phyloP scores from a whole-genome alignment of 2,797 vertebrate genomes.

The Cyclopterus lumpus region DNA sequence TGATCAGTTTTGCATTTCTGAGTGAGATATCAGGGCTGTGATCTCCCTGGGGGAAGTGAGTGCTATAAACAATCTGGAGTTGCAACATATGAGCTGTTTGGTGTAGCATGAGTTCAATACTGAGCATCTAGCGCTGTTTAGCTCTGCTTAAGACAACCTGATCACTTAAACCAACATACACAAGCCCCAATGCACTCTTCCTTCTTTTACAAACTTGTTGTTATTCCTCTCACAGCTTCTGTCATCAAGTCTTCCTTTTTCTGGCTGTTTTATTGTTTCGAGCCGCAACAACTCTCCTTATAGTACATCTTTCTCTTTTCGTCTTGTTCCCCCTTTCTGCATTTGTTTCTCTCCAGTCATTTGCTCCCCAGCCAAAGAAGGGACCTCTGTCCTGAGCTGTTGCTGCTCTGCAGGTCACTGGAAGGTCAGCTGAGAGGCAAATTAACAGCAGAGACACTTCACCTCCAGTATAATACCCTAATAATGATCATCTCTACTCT shows the following conservation, averaged over 20 bases:
- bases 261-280: conserved; percentile 39
- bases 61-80: conserved; percentile 25
- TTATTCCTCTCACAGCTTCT: conserved; percentile 31
- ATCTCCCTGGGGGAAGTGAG: conserved; percentile 41
- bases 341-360: conserved; percentile 49
- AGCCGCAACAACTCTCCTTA: conserved; percentile 3
- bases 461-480: conserved; percentile 40
- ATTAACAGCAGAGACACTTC: conserved; percentile 54
- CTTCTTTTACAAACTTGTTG: conserved; percentile 11
- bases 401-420: conserved; percentile 53
- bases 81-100: conserved; percentile 49
- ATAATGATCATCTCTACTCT: conserved; percentile 39
- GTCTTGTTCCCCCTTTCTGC: conserved; percentile 36
- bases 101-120: conserved; percentile 24
- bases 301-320: conserved; percentile 30
- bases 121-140: conserved; percentile 12
- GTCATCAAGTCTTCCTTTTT: conserved; percentile 45
- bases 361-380: conserved; percentile 40
- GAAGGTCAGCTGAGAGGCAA: conserved; percentile 55
- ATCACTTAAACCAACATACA: conserved; percentile 42
- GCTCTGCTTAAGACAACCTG: conserved; percentile 21
- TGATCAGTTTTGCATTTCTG: conserved; percentile 43
- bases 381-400: conserved; percentile 41
- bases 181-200: not conserved
- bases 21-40: conserved; percentile 49